These are phyloP conservation scores for Nomada fabriciana DNA, from an alignment of 2,888 invertebrate species.

Conservation along the genomic window DNA sequence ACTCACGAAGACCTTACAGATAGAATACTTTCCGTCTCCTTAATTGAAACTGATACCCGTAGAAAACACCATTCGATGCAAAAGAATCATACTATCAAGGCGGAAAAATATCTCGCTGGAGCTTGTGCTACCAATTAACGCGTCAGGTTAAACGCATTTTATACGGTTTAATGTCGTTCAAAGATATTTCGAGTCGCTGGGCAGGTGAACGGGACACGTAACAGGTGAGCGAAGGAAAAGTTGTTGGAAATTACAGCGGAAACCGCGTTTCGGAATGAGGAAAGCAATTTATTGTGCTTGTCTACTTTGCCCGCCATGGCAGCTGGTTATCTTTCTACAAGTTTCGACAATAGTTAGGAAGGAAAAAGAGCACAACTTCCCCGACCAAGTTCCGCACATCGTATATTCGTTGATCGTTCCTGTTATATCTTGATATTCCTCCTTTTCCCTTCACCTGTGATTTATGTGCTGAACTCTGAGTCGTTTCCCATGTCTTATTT, in stretches of 20 bases:
- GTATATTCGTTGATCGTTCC: slow-evolving; percentile 13
- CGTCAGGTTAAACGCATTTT: not conserved
- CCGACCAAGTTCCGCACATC: slow-evolving; percentile 5
- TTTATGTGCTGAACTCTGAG: slow-evolving; percentile 12
- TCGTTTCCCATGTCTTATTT: not conserved
- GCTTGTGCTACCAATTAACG: slow-evolving; percentile 20
- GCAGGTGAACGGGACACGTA: slow-evolving; percentile 12
- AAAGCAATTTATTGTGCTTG: slow-evolving; percentile 59
- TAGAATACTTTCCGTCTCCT: too few relatives aligned
- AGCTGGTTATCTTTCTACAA: slow-evolving; percentile 52
- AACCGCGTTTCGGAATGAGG: slow-evolving; percentile 37
- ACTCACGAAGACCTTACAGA: too few relatives aligned
- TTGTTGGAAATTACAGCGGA: slow-evolving; percentile 45
- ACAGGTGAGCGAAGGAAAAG: slow-evolving; percentile 37
- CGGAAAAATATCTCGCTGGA: not conserved
- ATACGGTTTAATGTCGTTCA: not conserved
- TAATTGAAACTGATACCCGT: too few relatives aligned
- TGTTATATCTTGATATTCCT: slow-evolving; percentile 28
- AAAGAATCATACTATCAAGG: not conserved
- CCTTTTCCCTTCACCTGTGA: slow-evolving; percentile 16
- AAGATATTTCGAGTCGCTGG: not conserved
- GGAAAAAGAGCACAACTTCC: slow-evolving; percentile 7
- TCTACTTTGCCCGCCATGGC: slow-evolving; percentile 30
- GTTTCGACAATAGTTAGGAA: slow-evolving; percentile 44
- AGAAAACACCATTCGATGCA: not conserved